phyloP scores from a whole-genome alignment of 2,888 invertebrate species.

The Abrostola triplasia region DNA sequence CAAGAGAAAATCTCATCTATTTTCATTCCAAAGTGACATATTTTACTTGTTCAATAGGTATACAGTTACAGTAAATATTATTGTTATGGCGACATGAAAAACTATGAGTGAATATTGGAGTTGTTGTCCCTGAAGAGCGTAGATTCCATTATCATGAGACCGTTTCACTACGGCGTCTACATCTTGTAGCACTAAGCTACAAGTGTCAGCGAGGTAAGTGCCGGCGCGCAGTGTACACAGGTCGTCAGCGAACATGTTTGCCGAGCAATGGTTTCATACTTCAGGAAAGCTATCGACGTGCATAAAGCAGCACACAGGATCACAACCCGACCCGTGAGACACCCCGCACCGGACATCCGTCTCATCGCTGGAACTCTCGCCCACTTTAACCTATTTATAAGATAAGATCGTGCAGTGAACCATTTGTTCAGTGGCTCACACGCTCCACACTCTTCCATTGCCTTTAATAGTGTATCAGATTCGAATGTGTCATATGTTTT shows the following conservation, averaged over 20 bases:
- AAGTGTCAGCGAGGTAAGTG: neutral
- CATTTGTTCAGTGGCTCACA: neutral
- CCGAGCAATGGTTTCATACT: constrained; percentile 1
- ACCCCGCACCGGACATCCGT: neutral
- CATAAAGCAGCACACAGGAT: neutral
- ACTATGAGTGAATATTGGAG: neutral
- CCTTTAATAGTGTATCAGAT: neutral
- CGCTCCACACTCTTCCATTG: neutral
- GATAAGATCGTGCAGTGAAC: neutral
- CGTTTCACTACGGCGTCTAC: constrained; percentile 5
- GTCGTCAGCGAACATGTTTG: constrained; percentile 5
- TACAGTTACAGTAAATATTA: neutral
- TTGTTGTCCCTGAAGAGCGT: too few relatives aligned
- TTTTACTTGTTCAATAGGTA: too few relatives aligned
- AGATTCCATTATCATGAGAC: constrained; percentile 3
- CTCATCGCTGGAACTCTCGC: neutral
- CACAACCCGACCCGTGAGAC: neutral
- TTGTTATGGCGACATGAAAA: neutral
- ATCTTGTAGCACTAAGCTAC: neutral
- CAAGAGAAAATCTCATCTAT: constrained; percentile 3
- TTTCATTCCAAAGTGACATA: neutral
- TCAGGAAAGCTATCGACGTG: constrained; percentile 6
- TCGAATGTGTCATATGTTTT: too few relatives aligned
- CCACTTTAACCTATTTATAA: neutral
- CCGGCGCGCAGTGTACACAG: constrained; percentile 1